A percentile compares a stretch with the other conserved stretches of the same genome.
Evolutionary conservation across 1,140 invertebrate genomes (phyloP).

Genomic region (Ridgeia piscesae): DNA sequence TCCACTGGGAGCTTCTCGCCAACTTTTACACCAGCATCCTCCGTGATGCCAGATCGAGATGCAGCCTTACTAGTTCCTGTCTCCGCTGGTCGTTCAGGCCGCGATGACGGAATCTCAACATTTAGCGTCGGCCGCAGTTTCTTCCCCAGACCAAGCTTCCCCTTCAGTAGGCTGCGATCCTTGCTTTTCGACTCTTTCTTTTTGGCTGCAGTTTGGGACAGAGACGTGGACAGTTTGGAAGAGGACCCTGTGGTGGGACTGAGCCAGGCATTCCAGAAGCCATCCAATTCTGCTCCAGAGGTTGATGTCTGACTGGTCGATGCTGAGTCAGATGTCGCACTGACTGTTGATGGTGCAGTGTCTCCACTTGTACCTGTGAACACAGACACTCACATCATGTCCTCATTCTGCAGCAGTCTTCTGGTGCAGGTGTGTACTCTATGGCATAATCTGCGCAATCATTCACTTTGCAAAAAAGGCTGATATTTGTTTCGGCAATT

Average conservation of each 20-base stretch:
- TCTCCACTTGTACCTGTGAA: not conserved
- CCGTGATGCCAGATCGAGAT: not conserved
- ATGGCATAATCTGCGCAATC: no score
- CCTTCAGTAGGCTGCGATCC: not conserved
- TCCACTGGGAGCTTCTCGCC: not conserved
- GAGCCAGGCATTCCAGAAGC: not conserved
- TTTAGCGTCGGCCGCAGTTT: not conserved
- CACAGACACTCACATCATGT: not conserved
- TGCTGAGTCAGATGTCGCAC: not conserved
- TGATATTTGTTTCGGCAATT: no score
- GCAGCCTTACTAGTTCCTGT: not conserved
- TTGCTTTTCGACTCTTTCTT: conserved; percentile 1
- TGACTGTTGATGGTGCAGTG: not conserved
- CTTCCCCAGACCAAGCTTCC: not conserved
- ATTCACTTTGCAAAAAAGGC: no score
- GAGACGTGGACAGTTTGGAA: not conserved
- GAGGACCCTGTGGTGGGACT: not conserved
- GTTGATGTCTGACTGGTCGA: not conserved
- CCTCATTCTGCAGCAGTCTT: not conserved
- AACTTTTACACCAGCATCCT: not conserved
- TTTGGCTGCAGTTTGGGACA: not conserved
- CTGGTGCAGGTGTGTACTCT: no score
- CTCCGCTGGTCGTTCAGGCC: not conserved
- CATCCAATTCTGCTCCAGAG: not conserved
- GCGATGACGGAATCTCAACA: not conserved